These are phyloP conservation scores for Grammomys surdaster DNA, from an alignment of 2,113 vertebrate genomes.

Conservation along the genomic window DNA sequence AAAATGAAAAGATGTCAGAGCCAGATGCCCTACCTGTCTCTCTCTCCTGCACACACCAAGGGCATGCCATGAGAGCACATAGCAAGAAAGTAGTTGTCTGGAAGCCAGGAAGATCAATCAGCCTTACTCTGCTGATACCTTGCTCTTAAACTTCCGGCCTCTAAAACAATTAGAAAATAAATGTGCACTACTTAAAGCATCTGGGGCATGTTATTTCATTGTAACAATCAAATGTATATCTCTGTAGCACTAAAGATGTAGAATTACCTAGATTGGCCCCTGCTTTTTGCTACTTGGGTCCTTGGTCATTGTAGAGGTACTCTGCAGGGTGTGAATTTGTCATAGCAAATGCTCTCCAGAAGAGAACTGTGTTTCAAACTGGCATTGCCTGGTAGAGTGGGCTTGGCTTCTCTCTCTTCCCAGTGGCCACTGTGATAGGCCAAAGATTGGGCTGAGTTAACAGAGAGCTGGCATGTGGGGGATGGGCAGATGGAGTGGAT, in stretches of 20 bases:
- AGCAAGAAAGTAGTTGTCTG: neutral
- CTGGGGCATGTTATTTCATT: neutral
- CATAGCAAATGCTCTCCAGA: neutral
- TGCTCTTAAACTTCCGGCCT: neutral
- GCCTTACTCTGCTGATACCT: neutral
- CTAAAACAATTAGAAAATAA: neutral
- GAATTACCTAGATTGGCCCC: neutral
- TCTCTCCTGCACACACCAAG: rapidly evolving
- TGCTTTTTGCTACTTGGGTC: neutral
- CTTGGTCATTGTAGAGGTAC: neutral
- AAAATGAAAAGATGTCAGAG: neutral
- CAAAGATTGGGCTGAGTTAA: neutral
- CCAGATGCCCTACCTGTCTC: neutral
- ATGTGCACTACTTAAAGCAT: neutral
- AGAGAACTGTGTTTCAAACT: neutral
- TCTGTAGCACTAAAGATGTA: neutral
- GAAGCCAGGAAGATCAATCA: neutral
- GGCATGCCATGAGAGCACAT: rapidly evolving
- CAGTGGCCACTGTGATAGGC: neutral
- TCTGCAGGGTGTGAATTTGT: neutral
- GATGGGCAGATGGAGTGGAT: too few species aligned
- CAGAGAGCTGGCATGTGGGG: too few species aligned
- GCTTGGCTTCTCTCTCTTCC: neutral
- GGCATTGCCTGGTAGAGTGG: neutral
- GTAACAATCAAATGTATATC: neutral